Conservation (phyloP, 2,113 vertebrate genomes). For the Panthera tigris region DNA sequence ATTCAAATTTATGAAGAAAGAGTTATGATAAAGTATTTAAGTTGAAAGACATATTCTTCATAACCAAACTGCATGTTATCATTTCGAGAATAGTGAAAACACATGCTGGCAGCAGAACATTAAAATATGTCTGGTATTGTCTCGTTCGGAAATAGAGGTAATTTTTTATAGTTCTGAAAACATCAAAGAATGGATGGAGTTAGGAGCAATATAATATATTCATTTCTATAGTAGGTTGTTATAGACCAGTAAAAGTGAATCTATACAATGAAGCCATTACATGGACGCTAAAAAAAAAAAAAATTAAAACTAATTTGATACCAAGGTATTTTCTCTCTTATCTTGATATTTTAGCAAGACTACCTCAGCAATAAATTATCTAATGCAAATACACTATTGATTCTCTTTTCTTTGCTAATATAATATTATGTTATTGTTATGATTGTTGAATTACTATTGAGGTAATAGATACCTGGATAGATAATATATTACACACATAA, state of each 20-base stretch:
- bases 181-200: background rate
- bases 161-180: conserved; percentile 34
- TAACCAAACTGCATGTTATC: background rate
- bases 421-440: background rate
- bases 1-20: conserved; percentile 15
- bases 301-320: conserved; percentile 2
- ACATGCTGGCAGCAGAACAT: background rate
- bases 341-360: background rate
- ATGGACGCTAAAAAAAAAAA: background rate
- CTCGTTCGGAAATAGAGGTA: background rate
- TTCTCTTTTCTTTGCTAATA: conserved; percentile 1
- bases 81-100: conserved; percentile 40
- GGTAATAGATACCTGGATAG: background rate
- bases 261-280: background rate
- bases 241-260: background rate
- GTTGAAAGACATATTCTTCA: background rate
- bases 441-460: background rate
- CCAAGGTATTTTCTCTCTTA: background rate
- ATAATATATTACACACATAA: background rate
- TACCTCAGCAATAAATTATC: background rate
- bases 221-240: background rate
- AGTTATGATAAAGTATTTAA: background rate
- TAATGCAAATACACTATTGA: background rate
- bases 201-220: background rate
- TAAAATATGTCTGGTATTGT: background rate